Evolutionary conservation across 2,797 vertebrate species (phyloP).

Genomic region (Streptopelia turtur): DNA sequence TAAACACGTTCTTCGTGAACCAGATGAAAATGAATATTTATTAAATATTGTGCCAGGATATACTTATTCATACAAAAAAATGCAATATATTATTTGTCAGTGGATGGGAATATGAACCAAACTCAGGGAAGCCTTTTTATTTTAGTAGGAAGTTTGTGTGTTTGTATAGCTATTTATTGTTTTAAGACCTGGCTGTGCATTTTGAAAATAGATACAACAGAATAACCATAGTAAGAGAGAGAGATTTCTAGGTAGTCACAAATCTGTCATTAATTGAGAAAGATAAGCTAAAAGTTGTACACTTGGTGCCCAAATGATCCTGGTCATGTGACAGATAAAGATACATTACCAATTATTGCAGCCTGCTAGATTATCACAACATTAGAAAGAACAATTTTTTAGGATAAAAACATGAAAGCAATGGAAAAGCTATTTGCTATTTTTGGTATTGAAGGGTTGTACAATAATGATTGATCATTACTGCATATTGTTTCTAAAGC

Average conservation of each 20-base stretch:
- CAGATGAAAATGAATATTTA: conserved; percentile 43
- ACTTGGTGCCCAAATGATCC: neutral
- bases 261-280: too few species aligned
- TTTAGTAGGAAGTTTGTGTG: neutral
- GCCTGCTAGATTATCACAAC: neutral
- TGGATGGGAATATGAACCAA: neutral
- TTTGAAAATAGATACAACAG: neutral
- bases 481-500: conserved; percentile 31
- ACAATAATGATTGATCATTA: conserved; percentile 6
- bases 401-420: neutral
- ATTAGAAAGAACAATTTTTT: neutral
- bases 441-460: conserved; percentile 1
- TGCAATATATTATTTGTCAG: neutral
- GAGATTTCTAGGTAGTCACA: neutral
- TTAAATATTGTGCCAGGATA: conserved; percentile 38
- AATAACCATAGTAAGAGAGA: neutral
- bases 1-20: conserved; percentile 18
- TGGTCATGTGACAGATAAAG: neutral
- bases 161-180: neutral
- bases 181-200: neutral
- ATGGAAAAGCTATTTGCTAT: neutral
- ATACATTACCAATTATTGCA: neutral
- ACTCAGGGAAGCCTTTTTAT: neutral
- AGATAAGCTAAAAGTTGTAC: neutral
- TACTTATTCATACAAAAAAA: conserved; percentile 24